These are phyloP conservation scores for Plectus sambesii DNA, from an alignment of 1,140 invertebrate species.

Conservation along the genomic window DNA sequence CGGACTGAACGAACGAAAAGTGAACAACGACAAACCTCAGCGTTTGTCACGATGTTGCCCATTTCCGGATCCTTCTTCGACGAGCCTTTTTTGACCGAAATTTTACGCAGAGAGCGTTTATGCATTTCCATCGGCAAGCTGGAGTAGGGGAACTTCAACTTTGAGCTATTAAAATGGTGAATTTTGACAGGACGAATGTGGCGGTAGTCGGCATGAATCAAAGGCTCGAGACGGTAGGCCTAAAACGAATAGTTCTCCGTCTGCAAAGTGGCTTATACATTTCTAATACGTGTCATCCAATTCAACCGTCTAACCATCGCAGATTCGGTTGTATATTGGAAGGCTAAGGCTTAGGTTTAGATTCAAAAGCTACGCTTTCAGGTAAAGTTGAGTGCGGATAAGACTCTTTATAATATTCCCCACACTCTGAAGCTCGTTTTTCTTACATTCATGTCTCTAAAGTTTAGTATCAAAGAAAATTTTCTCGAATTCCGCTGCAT, in stretches of 20 bases:
- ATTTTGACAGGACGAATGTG: conserved; percentile 59
- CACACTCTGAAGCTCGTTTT: neutral
- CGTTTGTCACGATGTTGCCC: too few relatives aligned
- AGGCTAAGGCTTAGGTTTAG: conserved; percentile 11
- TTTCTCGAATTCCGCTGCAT: too few relatives aligned
- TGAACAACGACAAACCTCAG: too few relatives aligned
- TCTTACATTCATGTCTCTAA: conserved; percentile 14
- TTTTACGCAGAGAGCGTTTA: conserved; percentile 35
- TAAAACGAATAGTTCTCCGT: too few relatives aligned
- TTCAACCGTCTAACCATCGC: neutral
- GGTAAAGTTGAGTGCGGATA: neutral
- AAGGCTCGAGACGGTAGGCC: conserved; percentile 60
- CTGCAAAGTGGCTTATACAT: conserved; percentile 22
- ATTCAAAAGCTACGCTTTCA: neutral
- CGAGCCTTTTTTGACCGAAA: conserved; percentile 28
- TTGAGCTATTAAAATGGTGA: conserved; percentile 53
- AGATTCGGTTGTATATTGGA: conserved; percentile 9
- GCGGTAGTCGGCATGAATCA: conserved; percentile 58
- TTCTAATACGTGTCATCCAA: conserved; percentile 5
- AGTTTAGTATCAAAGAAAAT: too few relatives aligned
- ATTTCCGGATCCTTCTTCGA: conserved; percentile 19
- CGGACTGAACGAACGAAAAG: too few relatives aligned
- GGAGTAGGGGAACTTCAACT: conserved; percentile 49
- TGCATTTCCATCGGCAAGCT: conserved; percentile 47
- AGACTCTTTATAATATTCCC: neutral